Percentiles rank a stretch among this genome's conserved stretches.
Conservation (phyloP, 30 jellyfish, hydroid and myxozoan species). For the Aurelia aurita complex sp. Pacific region DNA sequence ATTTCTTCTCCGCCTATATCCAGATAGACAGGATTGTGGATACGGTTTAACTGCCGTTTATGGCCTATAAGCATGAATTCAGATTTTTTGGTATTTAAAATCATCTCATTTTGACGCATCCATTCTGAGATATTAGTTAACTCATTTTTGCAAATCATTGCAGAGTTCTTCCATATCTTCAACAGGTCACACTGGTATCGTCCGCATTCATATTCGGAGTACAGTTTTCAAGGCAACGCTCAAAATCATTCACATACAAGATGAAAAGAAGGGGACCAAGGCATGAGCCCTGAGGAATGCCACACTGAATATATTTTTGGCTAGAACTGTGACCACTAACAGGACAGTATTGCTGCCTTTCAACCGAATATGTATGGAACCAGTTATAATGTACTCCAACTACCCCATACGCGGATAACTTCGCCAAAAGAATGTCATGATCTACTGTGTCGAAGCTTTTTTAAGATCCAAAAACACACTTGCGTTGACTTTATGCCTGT, state of each 20-base stretch:
- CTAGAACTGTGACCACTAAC: background rate
- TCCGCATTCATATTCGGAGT: background rate
- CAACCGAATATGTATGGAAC: background rate
- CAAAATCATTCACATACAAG: conserved; percentile 5
- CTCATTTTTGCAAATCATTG: background rate
- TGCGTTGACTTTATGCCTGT: too few relatives aligned
- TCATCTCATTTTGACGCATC: conserved; percentile 1
- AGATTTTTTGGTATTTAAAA: conserved; percentile 16
- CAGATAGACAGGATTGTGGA: background rate
- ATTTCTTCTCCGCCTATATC: background rate
- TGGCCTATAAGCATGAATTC: conserved; percentile 10
- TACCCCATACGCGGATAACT: too few relatives aligned
- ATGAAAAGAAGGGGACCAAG: conserved; percentile 1
- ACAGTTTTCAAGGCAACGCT: background rate
- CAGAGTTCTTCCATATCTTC: conserved; percentile 9
- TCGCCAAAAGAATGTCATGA: too few relatives aligned
- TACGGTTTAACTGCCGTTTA: background rate
- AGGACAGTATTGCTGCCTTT: conserved; percentile 1
- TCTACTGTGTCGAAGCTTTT: too few relatives aligned
- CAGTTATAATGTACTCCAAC: too few relatives aligned
- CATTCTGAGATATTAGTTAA: conserved; percentile 3
- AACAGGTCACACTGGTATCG: conserved; percentile 9
- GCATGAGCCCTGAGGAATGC: too few relatives aligned
- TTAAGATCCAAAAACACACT: too few relatives aligned
- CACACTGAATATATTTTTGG: too few relatives aligned